Base-by-base conservation (phyloP, 2,888 invertebrate genomes). In the Trichopria drosophilae region DNA sequence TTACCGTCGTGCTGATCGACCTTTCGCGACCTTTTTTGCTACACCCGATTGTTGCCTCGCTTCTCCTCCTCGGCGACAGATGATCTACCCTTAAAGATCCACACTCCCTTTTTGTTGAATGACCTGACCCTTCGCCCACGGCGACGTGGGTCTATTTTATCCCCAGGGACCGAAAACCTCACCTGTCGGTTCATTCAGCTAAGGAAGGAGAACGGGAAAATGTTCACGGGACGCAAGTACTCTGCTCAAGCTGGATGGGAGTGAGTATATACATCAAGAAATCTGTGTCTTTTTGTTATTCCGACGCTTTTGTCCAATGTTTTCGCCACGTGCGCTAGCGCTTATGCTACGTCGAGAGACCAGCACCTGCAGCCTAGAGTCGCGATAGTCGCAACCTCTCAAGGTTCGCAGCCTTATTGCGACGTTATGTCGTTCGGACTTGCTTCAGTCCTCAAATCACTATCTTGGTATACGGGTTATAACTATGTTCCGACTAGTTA, bases 181-280 rank as follows among this genome's bases (percentile, higher is more conserved):
- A 69, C 69, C 52, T 66, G 66, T 44, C 64, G 66, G 20, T 70
- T 69, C 51, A 70, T 69, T 53, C 67, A 67, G 59, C 60, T 67
- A 28, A 61, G 66, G 50, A 66, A 65, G 57, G 69, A 70, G 57
- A 69, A 69, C 58, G 65, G 67, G 54, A 68, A 66, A 56, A 61
- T 71, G 51, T 69, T 70, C 60, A 68, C 67, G 35, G 68, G 68
- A 19, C 64, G 69, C 53, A 71, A 68, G 63, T 69, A 68, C 58
- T 68, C 69, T 20, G 68, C 69, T 6, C 70, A 67, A 32, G 62
- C 64, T 45, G 64, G 66, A 22, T 62, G 63, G 65, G 66, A 65
- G 64, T 63, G 50, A 63, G 64, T 64, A 63, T 53, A 28, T 32
- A 39, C 34, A 28, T 31, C 28, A 32, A 23, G 19, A 23, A 24